phyloP scores from a whole-genome alignment of 1,140 invertebrate genomes.

The Neotoxoptera formosana region DNA sequence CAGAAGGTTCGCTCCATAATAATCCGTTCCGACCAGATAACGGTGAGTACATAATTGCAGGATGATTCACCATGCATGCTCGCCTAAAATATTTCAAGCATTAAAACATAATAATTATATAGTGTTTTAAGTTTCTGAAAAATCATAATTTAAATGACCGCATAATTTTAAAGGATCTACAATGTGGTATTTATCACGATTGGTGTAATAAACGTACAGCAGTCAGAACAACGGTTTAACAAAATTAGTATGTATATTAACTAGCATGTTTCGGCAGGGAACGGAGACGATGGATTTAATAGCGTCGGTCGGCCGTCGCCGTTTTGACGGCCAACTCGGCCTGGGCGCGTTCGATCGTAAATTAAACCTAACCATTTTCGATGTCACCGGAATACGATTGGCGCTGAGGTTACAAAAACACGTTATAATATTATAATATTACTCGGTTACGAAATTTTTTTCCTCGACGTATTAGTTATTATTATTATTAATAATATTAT shows the following conservation, averaged over 20 bases:
- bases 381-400: slow-evolving; percentile 31
- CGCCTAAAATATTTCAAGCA: neutral
- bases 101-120: neutral
- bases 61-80: neutral
- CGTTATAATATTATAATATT: neutral
- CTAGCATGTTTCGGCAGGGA: neutral
- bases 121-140: neutral
- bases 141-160: neutral
- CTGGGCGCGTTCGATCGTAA: neutral
- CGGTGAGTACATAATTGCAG: neutral
- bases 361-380: neutral
- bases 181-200: neutral
- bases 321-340: neutral
- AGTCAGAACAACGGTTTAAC: neutral
- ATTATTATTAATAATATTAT: neutral
- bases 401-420: slow-evolving; percentile 46
- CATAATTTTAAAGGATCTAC: neutral
- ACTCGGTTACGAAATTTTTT: neutral
- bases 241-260: neutral
- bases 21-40: slow-evolving; percentile 7
- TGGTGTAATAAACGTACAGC: neutral
- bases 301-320: neutral
- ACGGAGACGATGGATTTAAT: slow-evolving; percentile 18
- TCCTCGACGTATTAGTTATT: neutral
- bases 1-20: neutral